phyloP scores from a whole-genome alignment of 2,797 vertebrate genomes.

The Denticeps clupeoides region DNA sequence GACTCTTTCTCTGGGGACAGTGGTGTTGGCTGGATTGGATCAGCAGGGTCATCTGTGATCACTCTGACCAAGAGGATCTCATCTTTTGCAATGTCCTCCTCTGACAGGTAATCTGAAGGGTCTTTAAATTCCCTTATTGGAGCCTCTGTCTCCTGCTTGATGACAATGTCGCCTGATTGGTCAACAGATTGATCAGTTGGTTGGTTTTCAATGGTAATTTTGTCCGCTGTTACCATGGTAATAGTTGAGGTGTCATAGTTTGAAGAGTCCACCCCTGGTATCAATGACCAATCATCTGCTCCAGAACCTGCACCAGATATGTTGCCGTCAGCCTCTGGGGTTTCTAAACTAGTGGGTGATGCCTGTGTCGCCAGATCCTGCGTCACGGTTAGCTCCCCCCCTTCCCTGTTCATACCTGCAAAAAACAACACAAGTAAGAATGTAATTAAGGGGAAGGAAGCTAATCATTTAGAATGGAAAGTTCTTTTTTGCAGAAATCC shows the following conservation, averaged over 20 bases:
- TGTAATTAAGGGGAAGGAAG: too few relatives aligned
- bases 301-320: slow-evolving; percentile 42
- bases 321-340: slow-evolving; percentile 23
- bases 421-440: too few relatives aligned
- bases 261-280: not conserved
- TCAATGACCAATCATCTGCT: slow-evolving; percentile 17
- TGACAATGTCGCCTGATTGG: too few relatives aligned
- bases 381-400: slow-evolving; percentile 40
- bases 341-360: slow-evolving; percentile 17
- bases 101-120: slow-evolving; percentile 31
- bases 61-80: slow-evolving; percentile 11
- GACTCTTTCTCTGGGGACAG: slow-evolving; percentile 45
- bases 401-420: slow-evolving; percentile 15
- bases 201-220: slow-evolving; percentile 8
- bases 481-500: too few relatives aligned
- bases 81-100: slow-evolving; percentile 23
- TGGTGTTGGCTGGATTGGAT: slow-evolving; percentile 30
- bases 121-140: too few relatives aligned
- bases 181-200: too few relatives aligned
- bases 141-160: not conserved
- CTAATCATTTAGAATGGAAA: too few relatives aligned
- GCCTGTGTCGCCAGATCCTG: slow-evolving; percentile 25
- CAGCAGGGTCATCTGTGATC: slow-evolving; percentile 20
- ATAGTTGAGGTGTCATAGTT: slow-evolving; percentile 15
- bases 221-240: slow-evolving; percentile 8